A percentile compares a stretch with the other conserved stretches of the same genome.
phyloP scores from a whole-genome alignment of 2,113 vertebrate genomes.

The Larimichthys polyactis region DNA sequence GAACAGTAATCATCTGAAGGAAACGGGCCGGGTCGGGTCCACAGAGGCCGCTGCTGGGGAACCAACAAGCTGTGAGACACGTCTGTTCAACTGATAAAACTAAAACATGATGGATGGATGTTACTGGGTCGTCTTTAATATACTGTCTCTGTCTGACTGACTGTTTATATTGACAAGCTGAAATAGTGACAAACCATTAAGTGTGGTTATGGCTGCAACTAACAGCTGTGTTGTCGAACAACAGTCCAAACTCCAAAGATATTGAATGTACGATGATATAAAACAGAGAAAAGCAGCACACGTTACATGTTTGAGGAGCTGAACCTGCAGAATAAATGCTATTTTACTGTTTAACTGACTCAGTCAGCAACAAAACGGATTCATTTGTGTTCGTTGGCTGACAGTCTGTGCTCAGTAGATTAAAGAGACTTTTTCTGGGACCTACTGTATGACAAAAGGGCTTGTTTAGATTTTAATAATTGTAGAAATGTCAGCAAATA shows the following conservation, averaged over 20 bases:
- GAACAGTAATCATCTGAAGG: slow-evolving; percentile 45
- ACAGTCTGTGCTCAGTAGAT: neutral
- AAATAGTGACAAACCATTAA: neutral
- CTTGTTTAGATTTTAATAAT: neutral
- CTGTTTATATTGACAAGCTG: neutral
- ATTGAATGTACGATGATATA: neutral
- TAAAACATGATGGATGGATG: neutral
- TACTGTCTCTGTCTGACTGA: neutral
- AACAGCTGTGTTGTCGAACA: neutral
- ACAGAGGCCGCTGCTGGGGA: slow-evolving; percentile 12
- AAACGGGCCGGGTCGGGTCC: slow-evolving; percentile 21
- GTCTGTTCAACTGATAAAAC: neutral
- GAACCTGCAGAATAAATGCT: no score
- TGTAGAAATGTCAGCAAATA: neutral
- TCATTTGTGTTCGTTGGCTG: neutral
- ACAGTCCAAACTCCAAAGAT: neutral
- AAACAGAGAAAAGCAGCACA: neutral
- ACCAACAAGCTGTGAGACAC: neutral
- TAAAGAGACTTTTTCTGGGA: neutral
- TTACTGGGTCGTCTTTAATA: neutral
- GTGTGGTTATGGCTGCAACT: neutral
- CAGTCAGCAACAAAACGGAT: neutral
- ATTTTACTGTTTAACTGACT: neutral
- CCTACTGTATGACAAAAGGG: neutral
- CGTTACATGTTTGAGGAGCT: neutral